A percentile compares a stretch with the other conserved stretches of the same genome.
Evolutionary conservation across 2,888 invertebrate species (phyloP).

Genomic region (Pollenia griseotomentosa): DNA sequence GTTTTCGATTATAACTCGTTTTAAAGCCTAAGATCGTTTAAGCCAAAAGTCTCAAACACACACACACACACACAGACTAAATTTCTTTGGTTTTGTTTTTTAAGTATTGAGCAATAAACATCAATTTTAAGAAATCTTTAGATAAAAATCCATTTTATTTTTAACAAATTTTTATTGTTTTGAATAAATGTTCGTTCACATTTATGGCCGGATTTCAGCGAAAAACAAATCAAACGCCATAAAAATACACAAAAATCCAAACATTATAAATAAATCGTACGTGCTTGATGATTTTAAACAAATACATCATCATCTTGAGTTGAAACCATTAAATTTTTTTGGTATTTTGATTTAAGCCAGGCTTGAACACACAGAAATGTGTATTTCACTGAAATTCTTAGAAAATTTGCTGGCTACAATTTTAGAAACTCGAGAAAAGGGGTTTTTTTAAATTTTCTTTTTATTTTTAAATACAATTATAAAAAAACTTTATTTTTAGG

Average conservation of each 20-base stretch:
- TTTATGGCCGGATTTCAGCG: constrained; percentile 72
- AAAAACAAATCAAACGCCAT: constrained; percentile 73
- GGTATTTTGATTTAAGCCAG: constrained; percentile 47
- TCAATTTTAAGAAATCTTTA: constrained; percentile 71
- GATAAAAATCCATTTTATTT: constrained; percentile 61
- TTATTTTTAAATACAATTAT: background rate
- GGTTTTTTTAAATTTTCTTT: constrained; percentile 29
- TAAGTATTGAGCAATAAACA: constrained; percentile 42
- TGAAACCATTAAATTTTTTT: constrained; percentile 21
- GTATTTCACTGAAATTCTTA: constrained; percentile 65
- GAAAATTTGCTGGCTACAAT: constrained; percentile 62
- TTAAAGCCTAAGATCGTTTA: constrained; percentile 6
- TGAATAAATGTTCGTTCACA: constrained; percentile 66
- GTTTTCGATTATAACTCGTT: constrained; percentile 5
- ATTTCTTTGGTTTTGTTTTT: background rate
- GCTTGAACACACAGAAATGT: constrained; percentile 39
- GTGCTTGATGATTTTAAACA: constrained; percentile 71
- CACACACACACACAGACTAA: background rate
- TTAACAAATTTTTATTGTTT: constrained; percentile 70
- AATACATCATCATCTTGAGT: constrained; percentile 67
- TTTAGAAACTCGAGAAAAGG: constrained; percentile 33
- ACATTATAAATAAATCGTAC: constrained; percentile 71
- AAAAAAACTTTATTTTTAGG: constrained; percentile 64
- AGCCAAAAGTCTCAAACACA: background rate
- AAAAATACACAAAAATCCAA: constrained; percentile 67